Base-by-base conservation (phyloP, 1,140 invertebrate species). In the Anthonomus grandis region DNA sequence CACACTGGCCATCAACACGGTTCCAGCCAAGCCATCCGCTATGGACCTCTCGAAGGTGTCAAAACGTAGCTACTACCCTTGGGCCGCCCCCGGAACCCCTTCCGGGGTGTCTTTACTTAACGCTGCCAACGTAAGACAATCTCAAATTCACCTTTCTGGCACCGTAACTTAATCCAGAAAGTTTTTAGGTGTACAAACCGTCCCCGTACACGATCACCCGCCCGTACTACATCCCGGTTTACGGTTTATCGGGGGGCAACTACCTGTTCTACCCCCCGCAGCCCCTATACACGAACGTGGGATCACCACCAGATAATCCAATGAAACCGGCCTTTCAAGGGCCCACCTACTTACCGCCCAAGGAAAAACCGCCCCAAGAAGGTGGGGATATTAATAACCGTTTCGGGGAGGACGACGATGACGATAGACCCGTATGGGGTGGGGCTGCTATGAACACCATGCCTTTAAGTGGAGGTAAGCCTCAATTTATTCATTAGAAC, bases 221-320 rank as follows among this genome's bases (percentile, higher is more conserved):
- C 18, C 70, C 71, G 0, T 73, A 73, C 55, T 69, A 58, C 36
- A 68, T 73, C 10, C 70, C 71, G 0, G 56, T 71, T n/a, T 73
- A 56, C 48, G 69, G 69, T 15, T 13, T 39, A 15, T 37, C 50
- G 5, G 64, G 66, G 9, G 58, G 62, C 22, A 49, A 64, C 6
- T 66, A 67, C 2, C 60, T 73, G n/a, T 73, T 68, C 41, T 71
- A 66, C 38, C 69, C 71, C 1, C 64, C 68, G 4, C 68, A 69
- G 56, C 62, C 68, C 1, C 6, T 70, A 0, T 44, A 62, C 25
- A 1, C 56, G 0, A 66, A 70, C 49, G 59, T 64, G 1, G 64
- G 64, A 9, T 45, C 15, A 13, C 66, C 68, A 5, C 9, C 47
- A 6, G 57, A 67, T 37, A 68, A 67, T 56, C 63, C 13, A 13